Evolutionary conservation across 2,888 invertebrate genomes (phyloP), one percentile per base, ranked within the genome.

Genomic region (Leucoma salicis): DNA sequence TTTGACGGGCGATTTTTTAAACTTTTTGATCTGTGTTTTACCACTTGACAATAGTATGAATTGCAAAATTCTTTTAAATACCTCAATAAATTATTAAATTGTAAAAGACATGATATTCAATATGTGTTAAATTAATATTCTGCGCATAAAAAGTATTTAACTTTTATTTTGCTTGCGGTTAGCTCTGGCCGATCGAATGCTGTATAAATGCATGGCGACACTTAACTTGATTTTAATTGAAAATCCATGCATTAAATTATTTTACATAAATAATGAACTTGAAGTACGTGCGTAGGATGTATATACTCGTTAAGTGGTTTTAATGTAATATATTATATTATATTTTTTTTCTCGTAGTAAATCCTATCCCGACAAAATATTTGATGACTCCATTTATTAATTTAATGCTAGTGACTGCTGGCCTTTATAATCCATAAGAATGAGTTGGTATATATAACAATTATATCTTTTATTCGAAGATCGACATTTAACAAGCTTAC

Each of bases 151-250:
- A 53, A 28, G 53, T 42, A 32, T 8, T 60, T 37, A 63, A 57
- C 39, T 62, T 62, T 66, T 63, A 65, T 65, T 41, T 72, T 68
- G 66, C 72, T 70, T 69, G 67, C 59, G 65, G 63, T 62, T 58
- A 55, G 64, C 63, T 57, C 51, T 60, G 55, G 51, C 47, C 52
- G 53, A 69, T 70, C 75, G 74, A 78, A 75, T 74, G 67, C 67
- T 68, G 60, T 56, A 67, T 67, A 67, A 73, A 65, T 64, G 61
- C 65, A 53, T 63, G 69, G 57, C 64, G 53, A 50, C 68, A 66
- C 69, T 81, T 80, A 84, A 83, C n/a, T 81, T 76, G 71, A 76
- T 82, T 84, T 82, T 83, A 85, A 85, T 83, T 74, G 76, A 63
- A 49, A 21, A 42, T 35, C 35, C 14, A 37, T 55, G 47, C 62